Conservation (phyloP, 1,140 invertebrate species). For the Sitophilus oryzae region DNA sequence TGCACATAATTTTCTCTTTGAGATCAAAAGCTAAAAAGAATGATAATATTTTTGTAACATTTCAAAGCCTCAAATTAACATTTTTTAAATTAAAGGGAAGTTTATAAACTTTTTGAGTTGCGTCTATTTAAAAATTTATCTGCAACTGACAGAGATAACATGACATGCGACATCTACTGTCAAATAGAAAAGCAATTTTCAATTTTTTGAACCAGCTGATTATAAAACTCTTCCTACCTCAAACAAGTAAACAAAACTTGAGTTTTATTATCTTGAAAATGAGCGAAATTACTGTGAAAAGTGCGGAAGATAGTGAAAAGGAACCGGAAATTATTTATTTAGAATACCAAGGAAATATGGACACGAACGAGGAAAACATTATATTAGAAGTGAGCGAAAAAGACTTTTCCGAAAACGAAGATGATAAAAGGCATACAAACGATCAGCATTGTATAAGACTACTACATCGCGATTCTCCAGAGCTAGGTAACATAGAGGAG, state of each 20-base stretch:
- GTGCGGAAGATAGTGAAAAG: neutral
- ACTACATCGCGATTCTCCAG: neutral
- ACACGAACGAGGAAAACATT: neutral
- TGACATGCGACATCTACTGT: too few species aligned
- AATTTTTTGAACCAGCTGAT: neutral
- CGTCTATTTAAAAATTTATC: too few species aligned
- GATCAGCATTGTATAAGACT: neutral
- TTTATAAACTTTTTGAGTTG: too few species aligned
- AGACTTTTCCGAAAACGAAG: neutral
- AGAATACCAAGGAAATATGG: neutral
- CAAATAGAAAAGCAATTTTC: too few species aligned
- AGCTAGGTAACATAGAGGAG: neutral
- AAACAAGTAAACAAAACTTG: neutral
- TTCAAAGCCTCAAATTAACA: too few species aligned
- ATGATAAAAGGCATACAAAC: neutral
- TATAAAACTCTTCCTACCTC: neutral
- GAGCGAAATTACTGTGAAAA: neutral
- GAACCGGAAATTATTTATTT: conserved; percentile 3
- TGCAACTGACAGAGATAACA: too few species aligned
- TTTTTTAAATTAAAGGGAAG: too few species aligned
- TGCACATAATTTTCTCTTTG: too few species aligned
- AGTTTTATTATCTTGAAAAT: neutral
- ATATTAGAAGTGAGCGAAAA: neutral
- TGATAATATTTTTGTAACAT: too few species aligned
- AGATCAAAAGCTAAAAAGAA: too few species aligned